These are phyloP conservation scores for Oithona nana DNA, from an alignment of 2,888 invertebrate genomes.

Conservation along the genomic window DNA sequence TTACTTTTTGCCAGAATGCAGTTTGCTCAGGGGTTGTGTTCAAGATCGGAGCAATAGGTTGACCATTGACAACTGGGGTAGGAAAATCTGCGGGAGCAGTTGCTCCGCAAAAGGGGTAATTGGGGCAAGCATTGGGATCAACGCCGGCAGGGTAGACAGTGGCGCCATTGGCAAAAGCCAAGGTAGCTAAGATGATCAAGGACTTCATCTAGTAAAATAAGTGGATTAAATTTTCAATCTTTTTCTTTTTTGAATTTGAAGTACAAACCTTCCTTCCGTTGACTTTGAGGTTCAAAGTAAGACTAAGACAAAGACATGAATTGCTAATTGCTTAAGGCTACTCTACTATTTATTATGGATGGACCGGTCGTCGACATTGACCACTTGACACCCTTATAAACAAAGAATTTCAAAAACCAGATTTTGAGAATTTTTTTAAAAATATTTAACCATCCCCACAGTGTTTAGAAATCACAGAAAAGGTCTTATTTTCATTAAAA, in stretches of 20 bases:
- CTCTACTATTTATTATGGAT: no score
- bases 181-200: background rate
- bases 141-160: background rate
- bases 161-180: background rate
- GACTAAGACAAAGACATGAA: no score
- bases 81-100: conserved; percentile 13
- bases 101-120: background rate
- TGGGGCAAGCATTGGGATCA: background rate
- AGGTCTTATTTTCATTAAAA: no score
- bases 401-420: no score
- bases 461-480: no score
- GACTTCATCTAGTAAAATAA: background rate
- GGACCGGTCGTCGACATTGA: no score
- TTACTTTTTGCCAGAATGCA: conserved; percentile 4
- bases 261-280: background rate
- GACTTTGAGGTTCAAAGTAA: background rate
- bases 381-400: no score
- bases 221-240: background rate
- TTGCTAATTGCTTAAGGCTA: no score
- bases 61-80: conserved; percentile 7
- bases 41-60: background rate
- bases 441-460: no score
- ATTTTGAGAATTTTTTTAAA: no score
- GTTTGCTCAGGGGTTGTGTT: conserved; percentile 13
- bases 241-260: background rate